Evolutionary conservation across 2,113 vertebrate species (phyloP).

Genomic region (Paramisgurnus dabryanus): DNA sequence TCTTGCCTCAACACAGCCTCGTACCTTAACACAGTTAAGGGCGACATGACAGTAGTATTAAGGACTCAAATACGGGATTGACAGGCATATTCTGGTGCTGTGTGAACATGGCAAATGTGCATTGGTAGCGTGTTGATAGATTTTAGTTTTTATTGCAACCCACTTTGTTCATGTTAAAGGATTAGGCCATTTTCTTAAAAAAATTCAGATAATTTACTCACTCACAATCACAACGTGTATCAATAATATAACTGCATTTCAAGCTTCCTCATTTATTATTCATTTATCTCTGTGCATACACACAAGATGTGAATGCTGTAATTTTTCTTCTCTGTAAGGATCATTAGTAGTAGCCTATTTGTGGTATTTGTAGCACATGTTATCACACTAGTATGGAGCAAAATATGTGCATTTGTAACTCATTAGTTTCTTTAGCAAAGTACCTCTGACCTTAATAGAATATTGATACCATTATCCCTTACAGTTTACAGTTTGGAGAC

Average conservation of each 20-base stretch:
- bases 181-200: too few relatives aligned
- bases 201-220: too few relatives aligned
- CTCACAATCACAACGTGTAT: not conserved
- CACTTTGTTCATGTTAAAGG: too few relatives aligned
- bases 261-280: not conserved
- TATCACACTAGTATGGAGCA: constrained; percentile 13
- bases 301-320: not conserved
- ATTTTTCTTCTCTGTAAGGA: not conserved
- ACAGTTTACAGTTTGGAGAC: constrained; percentile 30
- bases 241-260: not conserved
- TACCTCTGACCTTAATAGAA: not conserved
- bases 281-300: not conserved
- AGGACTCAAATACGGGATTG: too few relatives aligned
- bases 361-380: not conserved
- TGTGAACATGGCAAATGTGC: too few relatives aligned
- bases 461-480: constrained; percentile 27
- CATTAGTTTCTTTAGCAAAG: not conserved
- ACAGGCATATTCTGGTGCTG: too few relatives aligned
- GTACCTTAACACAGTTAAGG: too few relatives aligned
- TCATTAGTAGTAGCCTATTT: not conserved
- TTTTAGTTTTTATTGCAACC: too few relatives aligned
- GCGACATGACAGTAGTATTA: too few relatives aligned
- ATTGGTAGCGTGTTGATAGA: too few relatives aligned
- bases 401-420: not conserved
- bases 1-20: too few relatives aligned